Evolutionary conservation across 1,140 invertebrate species (phyloP), one percentile per base, ranked within the genome.

Genomic region (Drosophila setifemur): DNA sequence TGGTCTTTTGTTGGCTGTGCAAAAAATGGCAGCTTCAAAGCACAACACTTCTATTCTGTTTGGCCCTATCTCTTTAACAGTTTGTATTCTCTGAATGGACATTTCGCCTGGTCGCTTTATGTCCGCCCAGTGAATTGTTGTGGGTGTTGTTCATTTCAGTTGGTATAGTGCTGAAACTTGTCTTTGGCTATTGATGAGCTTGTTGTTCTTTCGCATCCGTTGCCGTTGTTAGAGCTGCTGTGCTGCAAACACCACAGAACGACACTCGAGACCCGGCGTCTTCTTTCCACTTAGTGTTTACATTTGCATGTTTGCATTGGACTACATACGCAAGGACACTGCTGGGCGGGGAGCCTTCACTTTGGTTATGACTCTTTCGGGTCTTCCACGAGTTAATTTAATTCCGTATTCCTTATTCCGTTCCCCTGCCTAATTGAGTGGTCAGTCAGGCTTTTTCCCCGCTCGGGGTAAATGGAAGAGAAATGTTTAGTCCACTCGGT

Each of bases 381-480:
- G 79, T 66, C 48, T 45, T 44, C 52, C 60, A 44, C 29, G 39
- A 86, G 81, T 79, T 85, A 85, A 86, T 85, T 86, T 79, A 86
- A 85, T 85, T 85, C 70, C 40, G 75, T 63, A 50, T 71, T 85
- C 70, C 40, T 70, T 63, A 50, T 71, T 79, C 44, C 57, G 19
- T 2, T 37, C 42, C n/a, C 23, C 29, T 58, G 60, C 61, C 70
- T 85, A 85, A 85, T 86, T 85, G 70, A 86, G 79, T 86, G 75
- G 43, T 50, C 49, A 64, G 63, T 75, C 71, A 72, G 63, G 71
- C 39, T 64, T 61, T 43, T 53, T 35, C 23, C 39, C 31, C 28
- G 40, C 19, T 50, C 19, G n/a, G 48, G 37, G 33, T 5, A 58
- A 79, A 74, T 74, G 76, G 43, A 78, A 55, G 48, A 53, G 64